Evolutionary conservation across 2,113 vertebrate genomes (phyloP).

Genomic region (Ptilonorhynchus violaceus): DNA sequence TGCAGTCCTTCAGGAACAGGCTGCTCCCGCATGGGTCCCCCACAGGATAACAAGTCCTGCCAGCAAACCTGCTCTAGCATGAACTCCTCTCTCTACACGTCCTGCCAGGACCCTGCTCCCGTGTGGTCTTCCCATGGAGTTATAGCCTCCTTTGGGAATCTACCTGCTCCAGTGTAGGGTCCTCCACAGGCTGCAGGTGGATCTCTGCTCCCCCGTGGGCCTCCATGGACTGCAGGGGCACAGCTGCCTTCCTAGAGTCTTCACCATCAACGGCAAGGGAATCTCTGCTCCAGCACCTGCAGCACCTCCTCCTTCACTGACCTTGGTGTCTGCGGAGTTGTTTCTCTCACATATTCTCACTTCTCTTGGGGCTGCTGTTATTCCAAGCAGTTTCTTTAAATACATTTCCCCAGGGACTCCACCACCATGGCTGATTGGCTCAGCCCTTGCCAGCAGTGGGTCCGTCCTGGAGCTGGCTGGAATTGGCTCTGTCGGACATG

Average conservation of each 20-base stretch:
- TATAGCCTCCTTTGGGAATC: not conserved
- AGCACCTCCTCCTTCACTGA: not conserved
- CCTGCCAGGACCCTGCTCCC: not conserved
- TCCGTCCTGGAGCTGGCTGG: not conserved
- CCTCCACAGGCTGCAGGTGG: not conserved
- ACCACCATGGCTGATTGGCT: not conserved
- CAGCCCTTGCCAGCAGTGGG: accelerated
- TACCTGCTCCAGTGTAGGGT: not conserved
- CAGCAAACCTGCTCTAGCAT: not conserved
- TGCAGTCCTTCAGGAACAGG: not conserved
- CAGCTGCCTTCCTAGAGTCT: not conserved
- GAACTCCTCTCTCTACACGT: not conserved
- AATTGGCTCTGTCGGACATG: not conserved
- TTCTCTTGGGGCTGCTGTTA: not conserved
- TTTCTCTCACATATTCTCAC: not conserved
- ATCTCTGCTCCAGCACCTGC: not conserved
- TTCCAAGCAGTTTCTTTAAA: not conserved
- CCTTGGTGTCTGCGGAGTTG: not conserved
- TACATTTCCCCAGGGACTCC: not conserved
- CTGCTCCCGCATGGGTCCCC: not conserved
- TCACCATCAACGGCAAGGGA: not conserved
- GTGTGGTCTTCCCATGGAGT: not conserved
- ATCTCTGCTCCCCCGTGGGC: not conserved
- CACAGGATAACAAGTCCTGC: not conserved
- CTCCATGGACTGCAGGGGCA: not conserved